Base-by-base conservation (phyloP, 2,888 invertebrate species). In the Clanis bilineata region DNA sequence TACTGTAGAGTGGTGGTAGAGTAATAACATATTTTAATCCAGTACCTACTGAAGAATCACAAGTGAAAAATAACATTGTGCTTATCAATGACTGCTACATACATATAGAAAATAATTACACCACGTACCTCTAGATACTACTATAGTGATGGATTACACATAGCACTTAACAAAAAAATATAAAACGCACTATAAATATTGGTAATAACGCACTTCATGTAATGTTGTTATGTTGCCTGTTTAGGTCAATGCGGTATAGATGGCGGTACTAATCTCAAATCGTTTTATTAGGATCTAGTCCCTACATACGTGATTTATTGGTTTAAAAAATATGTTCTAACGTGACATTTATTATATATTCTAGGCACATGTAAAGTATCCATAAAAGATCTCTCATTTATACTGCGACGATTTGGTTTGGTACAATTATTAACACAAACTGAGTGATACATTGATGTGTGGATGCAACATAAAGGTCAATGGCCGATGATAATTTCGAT, bases 401-500 rank as follows among this genome's bases (percentile, higher is more conserved):
- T 12, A 36, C 12, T 12, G 12, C 36, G 3, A 36, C 36, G 9
- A 36, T 36, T 10, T 36, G 1, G 36, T 36, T 36, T 10, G 12
- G 12, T 0, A 12, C 12, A 10, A 10, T 36, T 32, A n/a, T n/a
- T n/a, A n/a, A n/a, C 12, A 36, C 36, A 1, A 36, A 36, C 36
- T 12, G 45, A 25, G 25, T 51, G 51, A 10, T 51, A 18, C 51
- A 18, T 28, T 28, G 3, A 28, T 43, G 12, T 57, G 43, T 57
- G 56, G 38, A 66, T 58, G 66, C 64, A 62, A 57, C 58, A 63
- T 41, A 68, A 66, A 64, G 74, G 73, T 75, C 76, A 75, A 72
- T 58, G 77, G 59, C 71, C 77, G 71, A 59, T 70, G 72, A 73
- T 74, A 73, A 72, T 70, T 70, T 69, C 70, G 73, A 80, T 80